phyloP scores from a whole-genome alignment of 2,888 invertebrate species.

The Eupithecia subumbrata region DNA sequence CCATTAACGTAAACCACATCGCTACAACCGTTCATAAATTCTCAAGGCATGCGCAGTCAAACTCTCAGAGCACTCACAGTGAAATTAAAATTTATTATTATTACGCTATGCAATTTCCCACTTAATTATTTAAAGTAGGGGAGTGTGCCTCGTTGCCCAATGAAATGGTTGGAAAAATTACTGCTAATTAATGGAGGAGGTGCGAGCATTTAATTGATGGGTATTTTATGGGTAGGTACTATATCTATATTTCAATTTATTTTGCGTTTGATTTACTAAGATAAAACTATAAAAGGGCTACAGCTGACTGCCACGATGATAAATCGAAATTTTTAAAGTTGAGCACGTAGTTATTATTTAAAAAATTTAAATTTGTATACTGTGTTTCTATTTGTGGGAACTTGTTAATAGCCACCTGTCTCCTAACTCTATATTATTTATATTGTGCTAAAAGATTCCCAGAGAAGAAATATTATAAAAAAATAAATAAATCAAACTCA shows the following conservation, averaged over 20 bases:
- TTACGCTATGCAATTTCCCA: constrained; percentile 45
- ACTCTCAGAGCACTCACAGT: constrained; percentile 40
- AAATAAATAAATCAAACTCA: too few relatives aligned
- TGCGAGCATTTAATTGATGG: constrained; percentile 9
- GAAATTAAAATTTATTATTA: constrained; percentile 49
- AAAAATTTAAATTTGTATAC: too few relatives aligned
- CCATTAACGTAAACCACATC: constrained; percentile 16
- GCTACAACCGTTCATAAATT: constrained; percentile 40
- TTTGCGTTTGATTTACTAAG: not conserved
- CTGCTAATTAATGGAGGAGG: constrained; percentile 10
- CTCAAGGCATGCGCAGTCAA: constrained; percentile 35
- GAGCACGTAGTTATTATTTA: too few relatives aligned
- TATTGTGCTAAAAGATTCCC: too few relatives aligned
- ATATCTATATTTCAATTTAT: not conserved
- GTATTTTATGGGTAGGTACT: not conserved
- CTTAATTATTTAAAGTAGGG: constrained; percentile 47
- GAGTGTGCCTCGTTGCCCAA: constrained; percentile 31
- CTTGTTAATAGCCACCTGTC: too few relatives aligned
- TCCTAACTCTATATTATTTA: too few relatives aligned
- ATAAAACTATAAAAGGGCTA: not conserved
- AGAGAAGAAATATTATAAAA: too few relatives aligned
- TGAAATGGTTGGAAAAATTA: constrained; percentile 39
- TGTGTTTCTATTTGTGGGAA: too few relatives aligned
- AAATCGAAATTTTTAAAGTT: too few relatives aligned
- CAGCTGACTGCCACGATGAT: not conserved